phyloP scores from a whole-genome alignment of 2,113 vertebrate genomes.

The Lycocorax pyrrhopterus region DNA sequence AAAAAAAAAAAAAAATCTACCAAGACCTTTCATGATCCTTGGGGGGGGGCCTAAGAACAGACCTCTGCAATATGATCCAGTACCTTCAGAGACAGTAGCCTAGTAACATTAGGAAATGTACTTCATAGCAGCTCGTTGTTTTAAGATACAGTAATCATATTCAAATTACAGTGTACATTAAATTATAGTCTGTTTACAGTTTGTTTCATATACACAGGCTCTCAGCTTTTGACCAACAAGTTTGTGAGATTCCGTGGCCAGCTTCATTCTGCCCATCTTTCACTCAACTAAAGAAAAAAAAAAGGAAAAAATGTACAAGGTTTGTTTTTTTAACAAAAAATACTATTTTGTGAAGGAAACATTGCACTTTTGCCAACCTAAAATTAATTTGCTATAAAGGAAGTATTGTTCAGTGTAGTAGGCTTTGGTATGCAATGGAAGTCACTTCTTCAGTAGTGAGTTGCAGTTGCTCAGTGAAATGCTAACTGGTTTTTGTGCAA shows the following conservation, averaged over 20 bases:
- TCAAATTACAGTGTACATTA: constrained; percentile 76
- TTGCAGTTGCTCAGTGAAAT: constrained; percentile 72
- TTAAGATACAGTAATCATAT: constrained; percentile 75
- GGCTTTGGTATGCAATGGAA: constrained; percentile 89
- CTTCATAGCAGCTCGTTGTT: constrained; percentile 76
- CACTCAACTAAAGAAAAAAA: constrained; percentile 67
- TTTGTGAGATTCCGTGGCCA: constrained; percentile 68
- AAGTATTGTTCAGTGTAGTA: constrained; percentile 71
- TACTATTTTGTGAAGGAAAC: constrained; percentile 78
- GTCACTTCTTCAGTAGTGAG: constrained; percentile 80
- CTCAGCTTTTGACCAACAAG: constrained; percentile 76
- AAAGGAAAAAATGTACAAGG: constrained; percentile 68
- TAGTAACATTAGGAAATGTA: constrained; percentile 80
- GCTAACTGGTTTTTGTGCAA: constrained; percentile 74
- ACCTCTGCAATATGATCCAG: constrained; percentile 74
- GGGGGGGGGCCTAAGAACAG: constrained; percentile 70
- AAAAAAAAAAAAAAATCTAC: constrained; percentile 2
- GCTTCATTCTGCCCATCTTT: constrained; percentile 81
- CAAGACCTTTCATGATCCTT: constrained; percentile 65
- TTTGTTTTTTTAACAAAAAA: constrained; percentile 62
- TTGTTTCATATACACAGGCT: constrained; percentile 76
- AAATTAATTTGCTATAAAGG: constrained; percentile 75
- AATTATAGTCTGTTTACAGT: constrained; percentile 75
- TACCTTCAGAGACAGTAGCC: constrained; percentile 84
- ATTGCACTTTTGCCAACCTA: constrained; percentile 92